phyloP scores from a whole-genome alignment of 2,888 invertebrate genomes.

The Drosophila flavopinicola region DNA sequence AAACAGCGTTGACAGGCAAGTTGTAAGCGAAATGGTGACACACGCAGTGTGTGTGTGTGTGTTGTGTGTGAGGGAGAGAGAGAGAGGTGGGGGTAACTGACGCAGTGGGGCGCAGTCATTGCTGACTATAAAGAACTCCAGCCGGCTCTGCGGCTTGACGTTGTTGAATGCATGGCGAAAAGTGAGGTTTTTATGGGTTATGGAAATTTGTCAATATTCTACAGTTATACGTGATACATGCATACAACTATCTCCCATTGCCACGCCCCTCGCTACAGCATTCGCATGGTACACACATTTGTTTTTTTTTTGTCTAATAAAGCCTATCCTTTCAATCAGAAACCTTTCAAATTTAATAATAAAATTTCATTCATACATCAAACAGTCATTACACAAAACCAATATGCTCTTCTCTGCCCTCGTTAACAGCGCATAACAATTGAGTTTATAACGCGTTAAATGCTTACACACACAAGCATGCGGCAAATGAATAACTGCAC shows the following conservation, averaged over 20 bases:
- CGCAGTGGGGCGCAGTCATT: constrained; percentile 1
- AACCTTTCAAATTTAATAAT: too few relatives aligned
- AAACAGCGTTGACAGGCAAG: constrained; percentile 53
- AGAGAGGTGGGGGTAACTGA: constrained; percentile 6
- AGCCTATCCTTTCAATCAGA: too few relatives aligned
- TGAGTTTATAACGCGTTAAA: neutral
- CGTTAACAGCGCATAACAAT: too few relatives aligned
- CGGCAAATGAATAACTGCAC: too few relatives aligned
- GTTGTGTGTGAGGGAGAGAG: neutral
- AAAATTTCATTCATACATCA: too few relatives aligned
- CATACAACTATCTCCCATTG: too few relatives aligned
- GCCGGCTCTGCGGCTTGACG: constrained; percentile 26
- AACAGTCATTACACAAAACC: too few relatives aligned
- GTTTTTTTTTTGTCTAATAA: too few relatives aligned
- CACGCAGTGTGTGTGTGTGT: constrained; percentile 6
- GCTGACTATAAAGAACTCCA: constrained; percentile 10
- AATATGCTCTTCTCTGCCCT: too few relatives aligned
- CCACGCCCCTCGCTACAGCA: too few relatives aligned
- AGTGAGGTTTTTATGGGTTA: neutral
- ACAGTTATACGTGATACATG: neutral
- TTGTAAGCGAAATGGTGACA: constrained; percentile 32
- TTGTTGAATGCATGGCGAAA: neutral
- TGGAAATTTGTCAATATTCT: neutral
- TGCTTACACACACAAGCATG: too few relatives aligned
- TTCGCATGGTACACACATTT: too few relatives aligned